Evolutionary conservation across 2,797 vertebrate species (phyloP), one percentile per base, ranked within the genome.

Genomic region (Hirundo rustica): DNA sequence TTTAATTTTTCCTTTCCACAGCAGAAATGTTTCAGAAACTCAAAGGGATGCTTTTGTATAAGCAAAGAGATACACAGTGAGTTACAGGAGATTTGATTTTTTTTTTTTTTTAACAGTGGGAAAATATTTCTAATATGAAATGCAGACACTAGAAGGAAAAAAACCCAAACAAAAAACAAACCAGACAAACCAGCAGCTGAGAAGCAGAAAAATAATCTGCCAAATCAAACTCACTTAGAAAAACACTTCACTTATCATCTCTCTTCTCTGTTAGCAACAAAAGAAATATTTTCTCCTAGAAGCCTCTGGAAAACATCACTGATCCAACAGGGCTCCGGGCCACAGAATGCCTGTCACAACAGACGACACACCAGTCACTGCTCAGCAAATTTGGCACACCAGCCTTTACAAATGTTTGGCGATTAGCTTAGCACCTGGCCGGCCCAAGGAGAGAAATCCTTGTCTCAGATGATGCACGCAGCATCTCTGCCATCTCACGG

Each of bases 171-270:
- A 38, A 11, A 38, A 38, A 38, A 38, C 38, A 38, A 38, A 38
- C 38, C 38, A 38, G 38, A 38, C 11, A 38, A 76, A 8, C 9
- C 13, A 48, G 42, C 57, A 70, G 47, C 82, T 88, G 48, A 78
- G 55, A 70, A 92, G 60, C 20, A 85, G 65, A 78, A 66, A 86
- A 95, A 87, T n/a, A 71, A 83, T 73, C 89, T 84, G 73, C 73
- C 87, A 84, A 92, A 88, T 60, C 76, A 92, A 91, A 86, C 26
- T 57, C 48, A 50, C 32, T 68, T 70, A 74, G 62, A 54, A 84
- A 92, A 93, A 18, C 30, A 36, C 42, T 65, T 81, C 13, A 47
- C 15, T 89, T 68, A 62, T 67, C 84, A 50, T 77, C 44, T 73
- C 36, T 88, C 32, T 80, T 88, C 60, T 75, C 45, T 32, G 30